Percentiles rank a stretch among this genome's conserved stretches.
Evolutionary conservation across 1,140 invertebrate genomes (phyloP).

Genomic region (Onthophagus taurus): DNA sequence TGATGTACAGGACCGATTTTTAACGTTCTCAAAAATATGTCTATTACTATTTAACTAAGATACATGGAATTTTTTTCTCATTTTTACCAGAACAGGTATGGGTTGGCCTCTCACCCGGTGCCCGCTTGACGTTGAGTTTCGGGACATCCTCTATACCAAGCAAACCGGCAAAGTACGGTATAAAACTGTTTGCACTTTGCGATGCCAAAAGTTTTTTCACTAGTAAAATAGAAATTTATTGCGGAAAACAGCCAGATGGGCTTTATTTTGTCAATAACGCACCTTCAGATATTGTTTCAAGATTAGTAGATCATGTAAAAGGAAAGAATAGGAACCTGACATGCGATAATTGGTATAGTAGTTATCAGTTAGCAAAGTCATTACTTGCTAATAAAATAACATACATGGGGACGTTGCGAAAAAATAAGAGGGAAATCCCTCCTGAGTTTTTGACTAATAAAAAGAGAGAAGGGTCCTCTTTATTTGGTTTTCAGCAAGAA

Average conservation of each 20-base stretch:
- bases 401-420: slow-evolving; percentile 22
- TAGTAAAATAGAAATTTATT: slow-evolving; percentile 31
- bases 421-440: slow-evolving; percentile 34
- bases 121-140: too few relatives aligned
- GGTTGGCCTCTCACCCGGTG: too few relatives aligned
- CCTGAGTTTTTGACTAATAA: slow-evolving; percentile 21
- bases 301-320: slow-evolving; percentile 30
- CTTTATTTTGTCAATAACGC: slow-evolving; percentile 24
- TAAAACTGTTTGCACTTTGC: slow-evolving; percentile 11
- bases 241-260: slow-evolving; percentile 28
- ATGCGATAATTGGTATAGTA: slow-evolving; percentile 36
- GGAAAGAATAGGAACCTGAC: slow-evolving; percentile 35
- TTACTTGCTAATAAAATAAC: too few relatives aligned
- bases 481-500: slow-evolving; percentile 23
- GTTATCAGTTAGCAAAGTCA: slow-evolving; percentile 31
- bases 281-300: slow-evolving; percentile 29
- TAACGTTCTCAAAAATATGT: too few relatives aligned
- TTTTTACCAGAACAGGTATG: too few relatives aligned
- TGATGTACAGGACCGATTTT: too few relatives aligned
- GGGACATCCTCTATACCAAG: too few relatives aligned
- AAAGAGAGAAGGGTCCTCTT: slow-evolving; percentile 10
- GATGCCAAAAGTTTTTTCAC: slow-evolving; percentile 13
- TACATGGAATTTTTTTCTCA: too few relatives aligned
- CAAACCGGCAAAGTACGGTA: slow-evolving; percentile 13
- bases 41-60: too few relatives aligned